Percentiles rank a stretch among this genome's conserved stretches.
Conservation (phyloP, 2,113 vertebrate species). For the Platysteira castanea region DNA sequence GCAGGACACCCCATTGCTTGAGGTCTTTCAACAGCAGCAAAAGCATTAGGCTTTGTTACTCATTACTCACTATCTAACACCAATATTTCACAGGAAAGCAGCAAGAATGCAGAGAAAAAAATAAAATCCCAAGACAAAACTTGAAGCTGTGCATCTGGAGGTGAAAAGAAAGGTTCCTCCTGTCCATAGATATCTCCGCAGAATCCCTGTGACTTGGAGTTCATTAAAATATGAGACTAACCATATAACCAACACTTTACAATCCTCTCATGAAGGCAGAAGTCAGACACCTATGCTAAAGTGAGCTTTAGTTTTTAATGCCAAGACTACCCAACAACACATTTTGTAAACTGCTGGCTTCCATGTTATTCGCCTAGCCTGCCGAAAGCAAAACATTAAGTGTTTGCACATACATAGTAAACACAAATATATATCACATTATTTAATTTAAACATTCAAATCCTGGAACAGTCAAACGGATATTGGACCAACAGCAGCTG, state of each 20-base stretch:
- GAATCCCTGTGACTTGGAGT: background rate
- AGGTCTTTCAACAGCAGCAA: background rate
- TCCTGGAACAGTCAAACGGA: background rate
- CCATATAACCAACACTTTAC: background rate
- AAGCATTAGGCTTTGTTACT: background rate
- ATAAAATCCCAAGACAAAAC: background rate
- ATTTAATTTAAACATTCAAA: background rate
- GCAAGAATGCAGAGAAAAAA: background rate
- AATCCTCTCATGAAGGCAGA: background rate
- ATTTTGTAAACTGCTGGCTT: background rate
- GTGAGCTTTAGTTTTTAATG: background rate
- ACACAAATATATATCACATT: background rate
- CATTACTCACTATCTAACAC: background rate
- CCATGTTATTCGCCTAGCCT: background rate
- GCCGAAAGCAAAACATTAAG: background rate
- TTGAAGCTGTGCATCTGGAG: background rate
- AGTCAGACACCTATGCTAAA: background rate
- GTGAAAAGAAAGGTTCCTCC: background rate
- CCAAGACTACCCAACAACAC: background rate
- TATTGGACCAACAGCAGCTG: background rate
- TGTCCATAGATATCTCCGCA: background rate
- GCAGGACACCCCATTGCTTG: background rate
- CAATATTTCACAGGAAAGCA: background rate
- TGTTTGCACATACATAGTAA: background rate
- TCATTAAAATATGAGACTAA: background rate